Evolutionary conservation across 2,797 vertebrate species (phyloP).

Genomic region (Cossypha caffra): DNA sequence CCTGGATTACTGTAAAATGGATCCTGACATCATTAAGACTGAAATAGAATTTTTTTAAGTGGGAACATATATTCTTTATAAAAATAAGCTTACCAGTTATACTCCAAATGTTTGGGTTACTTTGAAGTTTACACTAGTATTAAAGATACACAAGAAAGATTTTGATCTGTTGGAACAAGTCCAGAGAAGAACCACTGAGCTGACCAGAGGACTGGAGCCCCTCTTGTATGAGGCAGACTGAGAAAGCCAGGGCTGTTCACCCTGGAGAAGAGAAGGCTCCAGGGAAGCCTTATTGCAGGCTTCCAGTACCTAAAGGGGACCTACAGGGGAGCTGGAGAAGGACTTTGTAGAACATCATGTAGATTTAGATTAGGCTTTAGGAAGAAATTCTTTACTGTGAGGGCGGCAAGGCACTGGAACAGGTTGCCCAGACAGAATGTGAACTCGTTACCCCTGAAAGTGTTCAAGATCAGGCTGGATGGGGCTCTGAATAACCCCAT

Average conservation of each 20-base stretch:
- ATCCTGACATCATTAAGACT: background rate
- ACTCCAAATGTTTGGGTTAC: background rate
- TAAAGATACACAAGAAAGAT: background rate
- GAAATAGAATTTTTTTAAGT: background rate
- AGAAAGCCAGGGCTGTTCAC: background rate
- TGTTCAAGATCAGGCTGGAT: background rate
- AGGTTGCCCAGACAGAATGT: background rate
- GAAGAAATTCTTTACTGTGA: background rate
- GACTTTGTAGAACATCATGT: too few species aligned
- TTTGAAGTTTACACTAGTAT: background rate
- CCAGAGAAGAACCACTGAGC: background rate
- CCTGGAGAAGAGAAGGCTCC: background rate
- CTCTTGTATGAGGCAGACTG: too few species aligned
- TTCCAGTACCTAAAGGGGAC: background rate
- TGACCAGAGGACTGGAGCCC: too few species aligned
- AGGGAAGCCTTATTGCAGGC: background rate
- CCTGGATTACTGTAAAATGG: background rate
- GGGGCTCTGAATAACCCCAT: background rate
- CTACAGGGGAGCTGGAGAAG: too few species aligned
- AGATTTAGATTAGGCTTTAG: background rate
- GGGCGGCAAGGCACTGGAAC: background rate
- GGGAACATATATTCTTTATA: background rate
- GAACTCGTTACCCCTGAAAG: background rate
- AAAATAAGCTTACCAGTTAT: background rate
- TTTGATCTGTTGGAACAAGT: background rate